These are phyloP conservation scores for Lepas anatifera DNA, from an alignment of 2,888 invertebrate species.

Conservation along the genomic window DNA sequence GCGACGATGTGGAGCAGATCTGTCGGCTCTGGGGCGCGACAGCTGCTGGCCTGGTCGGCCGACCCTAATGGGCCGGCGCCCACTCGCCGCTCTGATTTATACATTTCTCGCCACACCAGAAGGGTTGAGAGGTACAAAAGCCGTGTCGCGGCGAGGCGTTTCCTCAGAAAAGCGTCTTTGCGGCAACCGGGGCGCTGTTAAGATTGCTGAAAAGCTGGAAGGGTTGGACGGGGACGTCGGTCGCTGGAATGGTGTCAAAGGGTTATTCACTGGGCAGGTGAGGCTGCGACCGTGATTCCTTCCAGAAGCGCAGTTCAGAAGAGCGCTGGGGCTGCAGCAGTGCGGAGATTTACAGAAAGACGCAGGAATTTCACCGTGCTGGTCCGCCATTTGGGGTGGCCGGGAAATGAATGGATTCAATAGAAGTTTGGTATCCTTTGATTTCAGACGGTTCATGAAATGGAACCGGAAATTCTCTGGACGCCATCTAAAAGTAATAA, in stretches of 20 bases:
- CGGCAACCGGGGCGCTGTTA: neutral
- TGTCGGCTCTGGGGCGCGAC: neutral
- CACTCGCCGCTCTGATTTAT: slow-evolving; percentile 8
- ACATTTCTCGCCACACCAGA: neutral
- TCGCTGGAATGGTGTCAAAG: neutral
- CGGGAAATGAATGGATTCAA: no score
- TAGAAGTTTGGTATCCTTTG: no score
- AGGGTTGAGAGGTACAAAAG: neutral
- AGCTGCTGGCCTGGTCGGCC: neutral
- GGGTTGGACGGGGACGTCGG: neutral
- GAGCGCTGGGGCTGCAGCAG: no score
- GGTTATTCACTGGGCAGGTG: neutral
- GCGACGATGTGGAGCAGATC: no score
- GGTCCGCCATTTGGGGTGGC: no score
- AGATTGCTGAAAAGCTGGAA: neutral
- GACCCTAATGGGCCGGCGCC: neutral
- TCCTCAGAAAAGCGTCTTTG: neutral
- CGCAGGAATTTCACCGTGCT: no score
- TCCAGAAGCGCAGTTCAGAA: neutral
- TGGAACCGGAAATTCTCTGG: no score
- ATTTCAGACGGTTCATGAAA: no score
- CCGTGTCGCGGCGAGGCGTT: neutral
- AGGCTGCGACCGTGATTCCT: neutral
- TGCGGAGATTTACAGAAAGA: no score
- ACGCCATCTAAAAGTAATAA: no score